Conservation (phyloP, 2,113 vertebrate species). For the Protobothrops mucrosquamatus region DNA sequence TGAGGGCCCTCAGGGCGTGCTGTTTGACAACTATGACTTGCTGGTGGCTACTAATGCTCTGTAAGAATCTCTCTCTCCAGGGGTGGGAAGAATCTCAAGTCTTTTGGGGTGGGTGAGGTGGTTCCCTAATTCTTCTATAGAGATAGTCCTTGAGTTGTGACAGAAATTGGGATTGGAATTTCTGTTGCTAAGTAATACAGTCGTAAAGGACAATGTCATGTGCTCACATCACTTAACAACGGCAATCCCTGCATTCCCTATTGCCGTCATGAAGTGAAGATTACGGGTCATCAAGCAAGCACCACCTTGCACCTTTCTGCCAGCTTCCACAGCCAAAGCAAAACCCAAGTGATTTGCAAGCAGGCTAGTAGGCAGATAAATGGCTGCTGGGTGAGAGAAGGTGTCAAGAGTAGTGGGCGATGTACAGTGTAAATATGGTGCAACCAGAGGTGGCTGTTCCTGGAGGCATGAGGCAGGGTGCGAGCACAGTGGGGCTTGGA, state of each 20-base stretch:
- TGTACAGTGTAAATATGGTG: not conserved
- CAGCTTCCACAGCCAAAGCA: not conserved
- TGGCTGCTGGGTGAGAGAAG: not conserved
- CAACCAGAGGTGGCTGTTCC: not conserved
- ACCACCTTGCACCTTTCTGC: not conserved
- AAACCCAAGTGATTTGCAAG: not conserved
- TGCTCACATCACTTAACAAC: not conserved
- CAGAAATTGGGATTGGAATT: not conserved
- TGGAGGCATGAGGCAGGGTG: not conserved
- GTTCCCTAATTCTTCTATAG: not conserved
- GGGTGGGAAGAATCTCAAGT: not conserved
- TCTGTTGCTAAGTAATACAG: not conserved
- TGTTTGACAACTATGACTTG: conserved; percentile 95
- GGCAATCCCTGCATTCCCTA: not conserved
- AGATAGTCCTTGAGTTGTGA: not conserved
- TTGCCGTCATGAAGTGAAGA: not conserved
- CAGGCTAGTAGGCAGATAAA: not conserved
- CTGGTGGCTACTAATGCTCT: conserved; percentile 88
- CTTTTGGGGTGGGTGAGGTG: not conserved
- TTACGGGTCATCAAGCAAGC: not conserved
- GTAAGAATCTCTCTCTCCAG: conserved; percentile 73
- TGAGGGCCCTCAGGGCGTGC: conserved; percentile 85
- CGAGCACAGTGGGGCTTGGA: not conserved
- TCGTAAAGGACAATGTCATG: not conserved
- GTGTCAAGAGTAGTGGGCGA: not conserved